Percentiles rank a stretch among this genome's conserved stretches.
These are phyloP conservation scores for Liodrosophila aerea DNA, from an alignment of 2,888 invertebrate genomes.

Conservation along the genomic window DNA sequence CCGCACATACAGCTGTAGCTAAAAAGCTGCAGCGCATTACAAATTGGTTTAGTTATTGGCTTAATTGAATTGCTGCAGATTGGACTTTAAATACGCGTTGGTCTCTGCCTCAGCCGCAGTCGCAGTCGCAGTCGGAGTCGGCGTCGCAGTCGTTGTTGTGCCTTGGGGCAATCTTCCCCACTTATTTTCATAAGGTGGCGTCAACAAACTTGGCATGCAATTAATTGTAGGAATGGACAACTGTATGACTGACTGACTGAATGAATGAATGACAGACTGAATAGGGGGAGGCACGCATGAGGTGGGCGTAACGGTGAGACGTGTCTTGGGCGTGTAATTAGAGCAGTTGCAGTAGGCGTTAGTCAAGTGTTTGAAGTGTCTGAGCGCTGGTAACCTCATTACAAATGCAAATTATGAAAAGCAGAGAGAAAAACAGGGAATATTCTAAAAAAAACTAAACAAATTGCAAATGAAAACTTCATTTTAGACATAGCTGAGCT, in stretches of 20 bases:
- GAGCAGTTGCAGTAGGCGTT: constrained; percentile 27
- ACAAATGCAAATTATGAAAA: constrained; percentile 48
- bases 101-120: background rate
- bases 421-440: background rate
- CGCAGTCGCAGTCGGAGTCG: constrained; percentile 4
- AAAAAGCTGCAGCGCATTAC: constrained; percentile 69
- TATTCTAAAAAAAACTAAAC: too few species aligned
- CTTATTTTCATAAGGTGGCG: constrained; percentile 50
- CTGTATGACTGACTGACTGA: constrained; percentile 2
- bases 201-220: constrained; percentile 55
- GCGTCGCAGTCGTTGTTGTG: constrained; percentile 16
- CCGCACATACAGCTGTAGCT: constrained; percentile 19
- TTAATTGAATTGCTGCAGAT: constrained; percentile 74
- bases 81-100: constrained; percentile 62
- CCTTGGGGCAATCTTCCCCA: constrained; percentile 26
- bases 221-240: constrained; percentile 47
- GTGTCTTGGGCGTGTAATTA: constrained; percentile 33
- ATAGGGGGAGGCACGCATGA: constrained; percentile 3
- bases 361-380: constrained; percentile 8
- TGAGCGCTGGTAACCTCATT: constrained; percentile 49
- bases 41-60: constrained; percentile 75
- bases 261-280: constrained; percentile 11
- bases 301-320: constrained; percentile 7
- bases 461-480: too few species aligned
- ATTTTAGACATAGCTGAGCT: too few species aligned